Evolutionary conservation across 1,140 invertebrate species (phyloP), one percentile per base, ranked within the genome.

Genomic region (Pseudomyrmex dendroicus): DNA sequence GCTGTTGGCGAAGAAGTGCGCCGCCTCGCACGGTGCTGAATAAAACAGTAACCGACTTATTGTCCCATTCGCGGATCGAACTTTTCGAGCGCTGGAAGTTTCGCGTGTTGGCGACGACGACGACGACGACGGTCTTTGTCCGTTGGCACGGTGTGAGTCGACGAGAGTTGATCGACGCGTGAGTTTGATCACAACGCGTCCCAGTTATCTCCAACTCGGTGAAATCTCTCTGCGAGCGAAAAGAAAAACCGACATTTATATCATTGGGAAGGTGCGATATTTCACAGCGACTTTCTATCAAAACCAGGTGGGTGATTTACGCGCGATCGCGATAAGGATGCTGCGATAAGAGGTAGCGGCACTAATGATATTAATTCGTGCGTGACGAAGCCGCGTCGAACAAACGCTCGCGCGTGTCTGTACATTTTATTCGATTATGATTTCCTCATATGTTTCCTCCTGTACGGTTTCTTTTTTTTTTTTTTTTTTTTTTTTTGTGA

Each of bases 221-320:
- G 13, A 70, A 54, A 73, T n/a, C 3, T 25, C 25, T 35, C 61
- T 48, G 52, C 13, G 0, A 10, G 3, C 46, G 5, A 35, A 35
- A 35, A 13, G n/a, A 22, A 52, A 88, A 74, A 59, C 44, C 22
- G 73, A 2, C 62, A 57, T 66, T 73, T 35, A 5, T 35, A 76
- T 77, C 48, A 59, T 73, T 44, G 48, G 35, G 59, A 78, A 76
- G 80, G 84, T 86, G 87, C 62, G 54, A 57, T 68, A 48, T 78
- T 86, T 88, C 61, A 48, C 73, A 70, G 70, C 85, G 63, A 86
- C 63, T 82, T 20, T 82, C 52, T 86, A 84, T 84, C 64, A 89
- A 35, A 35, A 89, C 86, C 87, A 89, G 87, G 87, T 89, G 56
- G 12, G 86, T 77, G 22, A 82, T 73, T 74, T 59, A 80, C n/a